Evolutionary conservation across 1,140 invertebrate species (phyloP).

Genomic region (Apis dorsata): DNA sequence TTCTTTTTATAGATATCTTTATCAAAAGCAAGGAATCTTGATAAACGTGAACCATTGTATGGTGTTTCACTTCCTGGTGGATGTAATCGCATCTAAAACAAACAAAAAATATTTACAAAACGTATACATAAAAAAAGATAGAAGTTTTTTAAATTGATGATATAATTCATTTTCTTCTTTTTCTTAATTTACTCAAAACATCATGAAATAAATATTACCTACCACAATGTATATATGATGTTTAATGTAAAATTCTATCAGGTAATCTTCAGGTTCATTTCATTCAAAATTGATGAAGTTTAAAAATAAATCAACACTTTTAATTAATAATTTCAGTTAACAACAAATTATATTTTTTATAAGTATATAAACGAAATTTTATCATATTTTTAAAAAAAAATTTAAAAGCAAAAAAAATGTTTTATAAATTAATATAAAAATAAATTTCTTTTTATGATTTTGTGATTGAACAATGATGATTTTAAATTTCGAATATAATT

Average conservation of each 20-base stretch:
- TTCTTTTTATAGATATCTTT: slow-evolving; percentile 66
- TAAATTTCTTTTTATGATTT: too few species aligned
- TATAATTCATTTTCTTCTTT: not conserved
- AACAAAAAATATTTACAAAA: slow-evolving; percentile 11
- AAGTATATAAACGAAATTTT: not conserved
- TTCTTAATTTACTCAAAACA: not conserved
- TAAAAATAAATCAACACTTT: not conserved
- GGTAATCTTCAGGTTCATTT: slow-evolving; percentile 20
- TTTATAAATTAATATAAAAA: not conserved
- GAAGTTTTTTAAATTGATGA: not conserved
- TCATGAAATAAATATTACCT: slow-evolving; percentile 35
- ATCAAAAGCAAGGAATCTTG: slow-evolving; percentile 78
- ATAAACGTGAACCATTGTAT: slow-evolving; percentile 79
- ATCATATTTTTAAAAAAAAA: not conserved
- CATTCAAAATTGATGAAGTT: not conserved
- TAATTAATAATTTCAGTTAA: not conserved
- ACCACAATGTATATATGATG: not conserved
- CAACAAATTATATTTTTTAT: slow-evolving; percentile 4
- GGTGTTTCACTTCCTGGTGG: slow-evolving; percentile 83
- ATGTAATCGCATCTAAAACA: slow-evolving; percentile 83
- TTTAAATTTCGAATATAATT: not conserved
- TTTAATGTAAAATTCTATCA: not conserved
- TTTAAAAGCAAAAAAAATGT: too few species aligned
- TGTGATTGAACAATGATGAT: not conserved
- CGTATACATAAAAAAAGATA: not conserved